Base-by-base conservation (phyloP, 1,140 invertebrate genomes). In the Oryzaephilus surinamensis region DNA sequence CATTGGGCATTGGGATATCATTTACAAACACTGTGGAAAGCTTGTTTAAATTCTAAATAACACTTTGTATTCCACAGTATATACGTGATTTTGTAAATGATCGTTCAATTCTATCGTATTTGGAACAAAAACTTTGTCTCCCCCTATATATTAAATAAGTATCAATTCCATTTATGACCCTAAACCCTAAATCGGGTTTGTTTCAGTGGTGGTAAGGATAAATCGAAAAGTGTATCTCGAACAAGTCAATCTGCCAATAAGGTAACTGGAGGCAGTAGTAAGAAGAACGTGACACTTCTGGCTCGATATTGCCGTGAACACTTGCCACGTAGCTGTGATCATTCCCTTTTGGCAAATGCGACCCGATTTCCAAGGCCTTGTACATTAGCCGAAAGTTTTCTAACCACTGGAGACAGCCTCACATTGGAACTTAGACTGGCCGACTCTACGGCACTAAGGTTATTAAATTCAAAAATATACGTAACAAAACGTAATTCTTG, bases 381-480 rank as follows among this genome's bases (percentile, higher is more conserved):
- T 51, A 77, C 77, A 2, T 67, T 84, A 1, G 74, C 79, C 1
- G 87, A 91, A 55, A 88, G 84, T 58, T 90, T 84, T 55, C 67
- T 91, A 2, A 88, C 85, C 0, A 77, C 76, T 31, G 79, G 78
- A 23, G 82, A 81, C 55, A 79, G 78, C 26, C 70, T 89, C 37
- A 89, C 84, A 1, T 65, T 91, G 29, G 83, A 88, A 61, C 65
- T 89, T 40, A 75, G 75, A 48, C 70, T 85, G 52, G 73, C 78
- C 12, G 83, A 88, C 56, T 82, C 84, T n/a, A 89, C 86, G 0
- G 82, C 81, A 15, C 71, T 90, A 11, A 83, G 77, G 80, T 76
- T 62, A 51, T 23, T 39, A 39, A 11, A 19, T 38, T 27, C 10
- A 31, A 38, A 20, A 38, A 38, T 21, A 21, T 6, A 6, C n/a